These are phyloP conservation scores for Lycaena phlaeas DNA, from an alignment of 2,888 invertebrate genomes.

Conservation along the genomic window DNA sequence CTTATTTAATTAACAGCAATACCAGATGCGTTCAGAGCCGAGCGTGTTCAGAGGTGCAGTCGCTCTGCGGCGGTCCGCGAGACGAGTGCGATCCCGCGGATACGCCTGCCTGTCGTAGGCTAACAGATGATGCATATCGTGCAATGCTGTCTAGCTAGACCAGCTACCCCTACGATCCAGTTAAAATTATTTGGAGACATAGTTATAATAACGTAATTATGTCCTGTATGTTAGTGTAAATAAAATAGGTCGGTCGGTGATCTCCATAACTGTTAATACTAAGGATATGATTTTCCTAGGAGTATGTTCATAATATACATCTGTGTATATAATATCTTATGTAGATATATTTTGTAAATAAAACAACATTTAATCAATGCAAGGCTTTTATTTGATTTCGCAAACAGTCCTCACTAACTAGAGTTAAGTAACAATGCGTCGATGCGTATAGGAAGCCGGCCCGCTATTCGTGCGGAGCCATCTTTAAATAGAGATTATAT, in stretches of 20 bases:
- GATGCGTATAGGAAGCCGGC: slow-evolving; percentile 46
- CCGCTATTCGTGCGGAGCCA: slow-evolving; percentile 36
- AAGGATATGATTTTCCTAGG: no score
- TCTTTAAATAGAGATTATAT: slow-evolving; percentile 36
- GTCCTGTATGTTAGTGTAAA: no score
- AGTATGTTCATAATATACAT: no score
- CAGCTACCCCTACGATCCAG: no score
- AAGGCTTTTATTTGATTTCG: slow-evolving; percentile 64
- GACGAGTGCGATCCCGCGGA: slow-evolving; percentile 23
- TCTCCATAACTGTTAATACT: no score
- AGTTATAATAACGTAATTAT: no score
- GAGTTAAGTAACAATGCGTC: slow-evolving; percentile 68
- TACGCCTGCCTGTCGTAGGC: slow-evolving; percentile 31
- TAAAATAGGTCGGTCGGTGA: no score
- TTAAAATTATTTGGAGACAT: no score
- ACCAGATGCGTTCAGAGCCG: slow-evolving; percentile 14
- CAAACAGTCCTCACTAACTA: slow-evolving; percentile 62
- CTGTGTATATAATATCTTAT: no score
- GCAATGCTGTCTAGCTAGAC: no score
- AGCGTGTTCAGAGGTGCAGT: slow-evolving; percentile 21
- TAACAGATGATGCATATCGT: slow-evolving; percentile 2
- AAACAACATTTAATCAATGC: slow-evolving; percentile 54
- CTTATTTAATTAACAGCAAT: neutral
- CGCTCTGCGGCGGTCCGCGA: slow-evolving; percentile 19
- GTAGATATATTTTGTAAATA: no score